Evolutionary conservation across 2,888 invertebrate genomes (phyloP).

Genomic region (Apamea sordens): DNA sequence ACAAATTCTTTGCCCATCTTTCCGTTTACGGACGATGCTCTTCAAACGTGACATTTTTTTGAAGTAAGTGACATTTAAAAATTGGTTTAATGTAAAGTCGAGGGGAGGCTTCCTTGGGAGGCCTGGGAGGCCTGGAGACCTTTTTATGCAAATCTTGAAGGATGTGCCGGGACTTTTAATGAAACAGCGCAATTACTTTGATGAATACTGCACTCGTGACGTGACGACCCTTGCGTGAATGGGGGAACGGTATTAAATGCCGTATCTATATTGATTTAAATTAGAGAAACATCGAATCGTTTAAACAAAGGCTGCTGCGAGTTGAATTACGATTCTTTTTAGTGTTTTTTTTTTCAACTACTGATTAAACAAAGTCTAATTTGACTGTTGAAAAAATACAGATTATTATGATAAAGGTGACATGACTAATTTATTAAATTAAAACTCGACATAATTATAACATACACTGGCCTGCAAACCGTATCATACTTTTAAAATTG

Average conservation of each 20-base stretch:
- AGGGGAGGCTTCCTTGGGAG: slow-evolving; percentile 68
- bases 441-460: not conserved
- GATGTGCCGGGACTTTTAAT: slow-evolving; percentile 88
- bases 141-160: slow-evolving; percentile 89
- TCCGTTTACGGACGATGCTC: slow-evolving; percentile 67
- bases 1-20: slow-evolving; percentile 53
- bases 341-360: slow-evolving; percentile 1
- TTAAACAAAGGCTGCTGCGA: slow-evolving; percentile 27
- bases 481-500: no score
- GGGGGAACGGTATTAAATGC: slow-evolving; percentile 71
- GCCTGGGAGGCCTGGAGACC: slow-evolving; percentile 78
- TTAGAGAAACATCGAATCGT: slow-evolving; percentile 62
- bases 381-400: not conserved
- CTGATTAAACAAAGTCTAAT: not conserved
- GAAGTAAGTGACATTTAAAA: slow-evolving; percentile 80
- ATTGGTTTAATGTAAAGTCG: slow-evolving; percentile 80
- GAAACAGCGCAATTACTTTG: slow-evolving; percentile 87
- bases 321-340: slow-evolving; percentile 1
- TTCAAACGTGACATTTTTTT: slow-evolving; percentile 74
- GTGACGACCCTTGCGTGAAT: slow-evolving; percentile 70
- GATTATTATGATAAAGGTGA: not conserved
- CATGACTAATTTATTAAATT: not conserved
- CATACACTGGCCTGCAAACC: not conserved
- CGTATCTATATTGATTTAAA: slow-evolving; percentile 78
- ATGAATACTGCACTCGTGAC: slow-evolving; percentile 83